Evolutionary conservation across 2,888 invertebrate genomes (phyloP).

Genomic region (Dorcus hopei): DNA sequence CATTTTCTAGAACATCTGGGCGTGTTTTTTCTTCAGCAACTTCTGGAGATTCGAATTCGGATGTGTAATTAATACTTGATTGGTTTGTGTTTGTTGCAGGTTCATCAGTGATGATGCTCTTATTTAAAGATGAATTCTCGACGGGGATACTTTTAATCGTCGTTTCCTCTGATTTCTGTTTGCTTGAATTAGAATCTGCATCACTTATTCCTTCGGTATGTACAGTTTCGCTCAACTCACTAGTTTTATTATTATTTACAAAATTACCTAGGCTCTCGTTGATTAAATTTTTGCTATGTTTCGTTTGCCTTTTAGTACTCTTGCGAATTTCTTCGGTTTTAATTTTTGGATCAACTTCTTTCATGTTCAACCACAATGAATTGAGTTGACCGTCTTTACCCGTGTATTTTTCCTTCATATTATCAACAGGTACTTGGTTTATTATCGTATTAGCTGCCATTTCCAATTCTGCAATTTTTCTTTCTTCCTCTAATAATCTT

Average conservation of each 20-base stretch:
- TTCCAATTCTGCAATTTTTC: constrained; percentile 52
- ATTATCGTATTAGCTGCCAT: constrained; percentile 43
- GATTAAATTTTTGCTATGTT: constrained; percentile 16
- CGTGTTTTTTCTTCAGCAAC: constrained; percentile 3
- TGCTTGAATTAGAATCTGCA: not conserved
- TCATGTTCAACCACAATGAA: constrained; percentile 49
- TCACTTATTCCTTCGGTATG: not conserved
- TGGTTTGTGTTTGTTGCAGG: not conserved
- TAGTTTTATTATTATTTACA: constrained; percentile 2
- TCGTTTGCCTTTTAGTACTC: constrained; percentile 39
- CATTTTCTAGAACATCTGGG: constrained; percentile 16
- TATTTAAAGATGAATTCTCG: not conserved
- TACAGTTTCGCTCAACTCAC: not conserved
- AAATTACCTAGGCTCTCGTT: constrained; percentile 13
- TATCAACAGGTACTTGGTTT: constrained; percentile 30
- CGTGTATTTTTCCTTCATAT: constrained; percentile 24
- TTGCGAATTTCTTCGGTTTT: constrained; percentile 45
- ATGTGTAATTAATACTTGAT: constrained; percentile 5
- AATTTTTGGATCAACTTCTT: too few species aligned
- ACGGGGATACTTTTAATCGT: too few species aligned
- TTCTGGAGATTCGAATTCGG: constrained; percentile 13
- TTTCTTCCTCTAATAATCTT: constrained; percentile 54
- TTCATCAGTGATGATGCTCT: not conserved
- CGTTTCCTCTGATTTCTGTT: too few species aligned
- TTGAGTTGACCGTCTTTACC: constrained; percentile 47